phyloP scores from a whole-genome alignment of 2,888 invertebrate genomes.

The Tanytarsus gracilentus region DNA sequence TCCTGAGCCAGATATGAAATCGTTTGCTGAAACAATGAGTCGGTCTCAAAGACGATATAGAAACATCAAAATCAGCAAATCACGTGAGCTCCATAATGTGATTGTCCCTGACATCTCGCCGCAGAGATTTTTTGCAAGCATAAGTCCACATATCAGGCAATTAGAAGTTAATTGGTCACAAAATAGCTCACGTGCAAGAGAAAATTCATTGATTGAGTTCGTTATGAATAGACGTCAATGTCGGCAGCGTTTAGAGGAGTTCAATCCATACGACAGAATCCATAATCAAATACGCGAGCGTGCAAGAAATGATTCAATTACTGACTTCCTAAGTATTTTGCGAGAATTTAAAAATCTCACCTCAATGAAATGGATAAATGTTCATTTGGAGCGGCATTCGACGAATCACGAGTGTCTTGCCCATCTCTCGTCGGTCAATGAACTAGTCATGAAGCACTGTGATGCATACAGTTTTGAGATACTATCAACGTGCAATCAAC shows the following conservation, averaged over 20 bases:
- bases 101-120: not conserved
- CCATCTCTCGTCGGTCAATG: not conserved
- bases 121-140: not conserved
- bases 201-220: not conserved
- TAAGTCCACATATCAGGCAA: not conserved
- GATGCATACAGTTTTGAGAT: conserved; percentile 6
- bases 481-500: not conserved
- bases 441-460: not conserved
- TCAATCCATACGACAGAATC: not conserved
- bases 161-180: conserved; percentile 3
- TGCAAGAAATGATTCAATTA: not conserved
- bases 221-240: not conserved
- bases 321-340: too few species aligned
- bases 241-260: not conserved
- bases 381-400: not conserved
- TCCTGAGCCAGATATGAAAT: too few species aligned
- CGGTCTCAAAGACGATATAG: conserved; percentile 5
- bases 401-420: not conserved
- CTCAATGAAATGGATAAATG: not conserved
- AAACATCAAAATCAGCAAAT: not conserved
- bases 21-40: too few species aligned
- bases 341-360: too few species aligned
- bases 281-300: not conserved
- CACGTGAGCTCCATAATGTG: not conserved
- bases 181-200: not conserved